phyloP scores from a whole-genome alignment of 1,140 invertebrate genomes.

The Drosophila pseudoananassae region DNA sequence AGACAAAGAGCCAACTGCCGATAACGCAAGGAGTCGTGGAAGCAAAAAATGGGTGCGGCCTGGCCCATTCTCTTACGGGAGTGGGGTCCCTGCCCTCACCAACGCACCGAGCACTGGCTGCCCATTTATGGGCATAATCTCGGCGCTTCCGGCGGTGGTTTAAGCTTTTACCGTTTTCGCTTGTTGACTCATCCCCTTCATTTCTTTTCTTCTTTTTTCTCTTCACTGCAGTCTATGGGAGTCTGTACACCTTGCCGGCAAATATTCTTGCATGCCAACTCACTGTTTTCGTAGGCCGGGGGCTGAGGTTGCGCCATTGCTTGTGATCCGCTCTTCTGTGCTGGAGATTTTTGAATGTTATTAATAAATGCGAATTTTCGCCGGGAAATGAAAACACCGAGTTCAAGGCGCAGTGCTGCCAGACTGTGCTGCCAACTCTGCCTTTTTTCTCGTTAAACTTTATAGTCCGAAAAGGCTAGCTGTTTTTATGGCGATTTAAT shows the following conservation, averaged over 20 bases:
- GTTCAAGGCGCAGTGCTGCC: constrained; percentile 17
- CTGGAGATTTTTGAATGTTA: constrained; percentile 24
- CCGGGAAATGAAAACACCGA: constrained; percentile 53
- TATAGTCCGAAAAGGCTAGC: not conserved
- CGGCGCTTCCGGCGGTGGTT: constrained; percentile 58
- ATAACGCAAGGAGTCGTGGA: constrained; percentile 18
- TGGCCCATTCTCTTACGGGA: constrained; percentile 19
- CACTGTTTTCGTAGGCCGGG: constrained; percentile 82
- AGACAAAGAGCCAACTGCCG: constrained; percentile 6
- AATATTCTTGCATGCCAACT: constrained; percentile 47
- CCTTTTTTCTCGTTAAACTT: not conserved
- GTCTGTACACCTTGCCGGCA: constrained; percentile 20
- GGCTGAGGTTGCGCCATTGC: constrained; percentile 78
- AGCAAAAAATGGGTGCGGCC: constrained; percentile 59
- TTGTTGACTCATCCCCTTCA: constrained; percentile 68
- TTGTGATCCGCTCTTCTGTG: constrained; percentile 25
- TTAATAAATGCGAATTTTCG: constrained; percentile 45
- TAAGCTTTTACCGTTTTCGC: constrained; percentile 67
- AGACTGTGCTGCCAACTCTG: not conserved
- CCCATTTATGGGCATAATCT: constrained; percentile 76
- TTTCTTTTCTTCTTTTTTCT: constrained; percentile 13
- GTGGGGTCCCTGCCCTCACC: not conserved
- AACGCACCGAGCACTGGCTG: constrained; percentile 21
- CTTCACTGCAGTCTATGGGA: not conserved
- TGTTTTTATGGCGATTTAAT: no score